phyloP scores from a whole-genome alignment of 1,140 invertebrate genomes.

The Drosophila albomicans region DNA sequence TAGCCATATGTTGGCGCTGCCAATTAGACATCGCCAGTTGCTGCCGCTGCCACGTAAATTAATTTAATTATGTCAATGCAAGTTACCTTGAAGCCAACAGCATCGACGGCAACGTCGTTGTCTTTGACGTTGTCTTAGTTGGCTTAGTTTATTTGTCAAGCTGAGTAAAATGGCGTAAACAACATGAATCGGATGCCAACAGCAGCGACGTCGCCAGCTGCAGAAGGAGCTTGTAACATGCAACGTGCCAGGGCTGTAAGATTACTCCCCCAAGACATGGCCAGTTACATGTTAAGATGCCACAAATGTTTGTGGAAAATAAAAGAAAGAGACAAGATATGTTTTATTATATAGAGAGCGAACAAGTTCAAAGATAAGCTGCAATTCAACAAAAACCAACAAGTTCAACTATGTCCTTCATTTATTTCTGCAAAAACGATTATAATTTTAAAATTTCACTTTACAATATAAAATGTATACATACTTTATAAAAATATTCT shows the following conservation, averaged over 20 bases:
- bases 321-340: not conserved
- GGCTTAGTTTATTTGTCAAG: conserved; percentile 82
- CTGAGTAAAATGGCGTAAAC: conserved; percentile 78
- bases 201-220: conserved; percentile 24
- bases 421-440: too few relatives aligned
- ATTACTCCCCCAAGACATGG: conserved; percentile 24
- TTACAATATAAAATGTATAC: too few relatives aligned
- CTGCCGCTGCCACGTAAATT: conserved; percentile 77
- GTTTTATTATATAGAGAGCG: not conserved
- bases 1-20: conserved; percentile 76
- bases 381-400: not conserved
- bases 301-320: not conserved
- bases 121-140: conserved; percentile 45
- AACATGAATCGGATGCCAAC: conserved; percentile 58
- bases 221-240: conserved; percentile 58
- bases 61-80: conserved; percentile 83
- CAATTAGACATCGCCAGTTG: conserved; percentile 76
- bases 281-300: not conserved
- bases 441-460: too few relatives aligned
- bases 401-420: too few relatives aligned
- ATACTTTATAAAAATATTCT: too few relatives aligned
- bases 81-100: conserved; percentile 69
- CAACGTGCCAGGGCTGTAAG: conserved; percentile 56
- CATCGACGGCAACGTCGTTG: conserved; percentile 19
- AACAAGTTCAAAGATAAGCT: not conserved